Evolutionary conservation across 2,797 vertebrate genomes (phyloP), one percentile per base, ranked within the genome.

Genomic region (Serranus cabrilla): DNA sequence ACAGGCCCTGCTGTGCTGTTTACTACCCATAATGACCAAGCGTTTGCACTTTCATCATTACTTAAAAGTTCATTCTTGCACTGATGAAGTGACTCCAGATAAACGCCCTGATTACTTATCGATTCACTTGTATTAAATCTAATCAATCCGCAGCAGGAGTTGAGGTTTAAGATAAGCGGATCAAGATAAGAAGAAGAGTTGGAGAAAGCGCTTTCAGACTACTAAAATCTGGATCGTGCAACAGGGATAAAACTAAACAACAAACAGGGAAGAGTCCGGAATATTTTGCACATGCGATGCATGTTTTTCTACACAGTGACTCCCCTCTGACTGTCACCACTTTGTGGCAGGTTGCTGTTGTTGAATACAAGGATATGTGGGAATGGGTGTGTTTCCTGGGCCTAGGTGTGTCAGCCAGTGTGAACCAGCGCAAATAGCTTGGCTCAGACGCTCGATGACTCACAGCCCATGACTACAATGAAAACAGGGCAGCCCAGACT

Each of bases 361-460:
- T 67, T 91, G 86, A 93, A 93, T 91, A 83, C 76, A 83, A 93
- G 93, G 93, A 94, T 94, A 92, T 93, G 83, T 89, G 87, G 84
- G 89, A 92, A 89, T 83, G 94, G 94, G 95, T 94, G 93, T 94
- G 94, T 94, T 94, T 93, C 93, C 94, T 93, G 87, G 79, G 87
- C 79, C 43, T 93, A 95, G 94, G 95, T 95, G 95, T 95, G 95
- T 93, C 94, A 89, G 74, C 89, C 89, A 92, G 90, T 89, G 90
- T 91, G 91, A 93, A 93, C 87, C 89, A 93, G 91, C 39, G 74
- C 84, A 92, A 94, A 94, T 88, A 94, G 87, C 91, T 93, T 91
- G 91, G 92, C 87, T 88, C 83, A 87, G 90, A 83, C 71, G 55
- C 71, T 58, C 78, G 34, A 87, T 95, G 95, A 96, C 91, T 96